These are phyloP conservation scores for Cataglyphis livida DNA, from an alignment of 2,888 invertebrate genomes.

Conservation along the genomic window DNA sequence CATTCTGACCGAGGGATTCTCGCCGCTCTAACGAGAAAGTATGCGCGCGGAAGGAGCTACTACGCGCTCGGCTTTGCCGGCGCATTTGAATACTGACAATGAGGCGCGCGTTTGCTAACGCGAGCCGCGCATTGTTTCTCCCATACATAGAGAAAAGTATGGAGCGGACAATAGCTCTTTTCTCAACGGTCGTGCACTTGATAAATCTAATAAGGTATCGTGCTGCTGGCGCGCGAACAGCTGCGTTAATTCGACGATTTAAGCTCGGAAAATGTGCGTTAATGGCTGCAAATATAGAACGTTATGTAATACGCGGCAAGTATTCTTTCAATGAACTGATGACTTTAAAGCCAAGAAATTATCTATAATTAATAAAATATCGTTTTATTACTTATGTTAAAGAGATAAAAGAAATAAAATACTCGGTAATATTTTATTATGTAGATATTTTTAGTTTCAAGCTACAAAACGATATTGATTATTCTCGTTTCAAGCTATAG, in stretches of 20 bases:
- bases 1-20: conserved; percentile 60
- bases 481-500: background rate
- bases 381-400: background rate
- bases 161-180: conserved; percentile 8
- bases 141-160: background rate
- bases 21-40: conserved; percentile 63
- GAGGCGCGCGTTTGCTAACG: background rate
- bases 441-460: background rate
- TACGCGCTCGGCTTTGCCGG: background rate
- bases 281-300: conserved; percentile 4
- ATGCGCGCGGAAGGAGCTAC: conserved; percentile 35
- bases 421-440: background rate
- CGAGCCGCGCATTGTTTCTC: background rate
- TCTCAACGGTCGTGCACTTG: conserved; percentile 6
- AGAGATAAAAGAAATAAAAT: background rate
- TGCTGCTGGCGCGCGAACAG: conserved; percentile 3
- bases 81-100: conserved; percentile 10
- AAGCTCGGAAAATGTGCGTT: background rate
- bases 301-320: background rate
- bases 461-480: background rate
- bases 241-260: conserved; percentile 7
- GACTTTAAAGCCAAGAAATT: background rate
- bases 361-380: background rate
- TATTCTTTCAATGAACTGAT: background rate
- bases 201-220: conserved; percentile 19